These are phyloP conservation scores for Empidonax alnorum DNA, from an alignment of 2,113 vertebrate genomes.

Conservation along the genomic window DNA sequence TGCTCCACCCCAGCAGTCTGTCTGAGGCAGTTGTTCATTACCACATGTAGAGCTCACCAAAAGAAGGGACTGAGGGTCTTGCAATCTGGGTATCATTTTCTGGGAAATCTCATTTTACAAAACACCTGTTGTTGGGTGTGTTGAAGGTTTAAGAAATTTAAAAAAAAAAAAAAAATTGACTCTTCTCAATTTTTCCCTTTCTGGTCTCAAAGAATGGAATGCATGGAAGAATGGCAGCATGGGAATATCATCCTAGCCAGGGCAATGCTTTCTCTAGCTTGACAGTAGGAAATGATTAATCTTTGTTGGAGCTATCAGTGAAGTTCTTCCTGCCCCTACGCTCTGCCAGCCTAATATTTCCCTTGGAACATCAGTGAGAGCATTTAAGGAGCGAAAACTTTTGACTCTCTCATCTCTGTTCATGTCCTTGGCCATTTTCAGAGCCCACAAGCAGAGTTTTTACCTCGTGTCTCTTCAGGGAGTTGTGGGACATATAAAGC, in stretches of 20 bases:
- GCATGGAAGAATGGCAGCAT: not conserved
- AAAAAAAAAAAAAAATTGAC: not conserved
- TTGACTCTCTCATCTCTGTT: not conserved
- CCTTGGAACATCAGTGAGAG: not conserved
- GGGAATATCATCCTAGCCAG: not conserved
- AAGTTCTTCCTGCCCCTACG: not conserved
- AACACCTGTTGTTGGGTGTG: not conserved
- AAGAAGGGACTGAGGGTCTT: not conserved
- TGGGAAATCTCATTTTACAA: not conserved
- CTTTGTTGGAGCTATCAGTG: not conserved
- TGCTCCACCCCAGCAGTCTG: not conserved
- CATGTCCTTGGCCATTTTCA: not conserved
- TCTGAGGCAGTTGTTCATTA: not conserved
- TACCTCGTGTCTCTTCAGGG: not conserved
- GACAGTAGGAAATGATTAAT: conserved; percentile 11
- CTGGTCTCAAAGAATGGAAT: not conserved
- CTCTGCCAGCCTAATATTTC: not conserved
- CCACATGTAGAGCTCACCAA: not conserved
- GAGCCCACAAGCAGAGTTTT: not conserved
- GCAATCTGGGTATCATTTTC: not conserved
- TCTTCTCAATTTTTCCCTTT: not conserved
- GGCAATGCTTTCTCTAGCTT: not conserved
- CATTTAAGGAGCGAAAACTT: not conserved
- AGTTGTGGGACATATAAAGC: not conserved
- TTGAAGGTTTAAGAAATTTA: not conserved